These are phyloP conservation scores for Sorex maritimensis DNA, from an alignment of 2,797 vertebrate species.

Conservation along the genomic window DNA sequence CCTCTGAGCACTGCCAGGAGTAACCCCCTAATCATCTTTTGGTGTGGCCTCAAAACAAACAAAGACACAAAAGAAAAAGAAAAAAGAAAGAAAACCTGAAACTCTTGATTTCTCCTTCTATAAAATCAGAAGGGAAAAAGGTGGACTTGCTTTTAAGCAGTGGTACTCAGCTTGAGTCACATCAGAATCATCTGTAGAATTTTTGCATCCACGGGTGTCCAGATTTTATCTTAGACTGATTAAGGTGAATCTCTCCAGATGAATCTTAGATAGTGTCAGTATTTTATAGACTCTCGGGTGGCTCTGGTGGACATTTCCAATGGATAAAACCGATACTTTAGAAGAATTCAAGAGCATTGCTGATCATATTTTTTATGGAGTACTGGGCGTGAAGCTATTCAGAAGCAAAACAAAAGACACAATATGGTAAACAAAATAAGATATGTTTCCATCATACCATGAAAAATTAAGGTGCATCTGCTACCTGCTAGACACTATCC, in stretches of 20 bases:
- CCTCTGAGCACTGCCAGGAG: too few species aligned
- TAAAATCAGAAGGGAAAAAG: neutral
- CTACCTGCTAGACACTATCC: neutral
- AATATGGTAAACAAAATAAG: neutral
- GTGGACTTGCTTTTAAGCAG: neutral
- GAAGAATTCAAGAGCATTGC: neutral
- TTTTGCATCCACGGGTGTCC: neutral
- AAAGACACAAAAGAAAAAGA: too few species aligned
- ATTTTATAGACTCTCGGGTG: neutral
- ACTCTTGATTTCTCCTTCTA: neutral
- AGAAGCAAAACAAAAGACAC: neutral
- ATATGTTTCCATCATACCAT: neutral
- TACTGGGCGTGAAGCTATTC: neutral
- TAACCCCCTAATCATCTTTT: too few species aligned
- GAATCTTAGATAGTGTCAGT: neutral
- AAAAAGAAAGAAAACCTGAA: neutral
- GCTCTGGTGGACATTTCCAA: too few species aligned
- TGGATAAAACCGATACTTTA: neutral
- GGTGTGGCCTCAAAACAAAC: too few species aligned
- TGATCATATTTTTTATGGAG: neutral
- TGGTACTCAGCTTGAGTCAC: neutral
- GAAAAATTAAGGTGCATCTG: neutral
- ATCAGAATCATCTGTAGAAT: neutral
- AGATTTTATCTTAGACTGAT: neutral
- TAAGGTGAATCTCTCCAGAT: neutral